Base-by-base conservation (phyloP, 2,888 invertebrate genomes). In the Limnephilus lunatus region DNA sequence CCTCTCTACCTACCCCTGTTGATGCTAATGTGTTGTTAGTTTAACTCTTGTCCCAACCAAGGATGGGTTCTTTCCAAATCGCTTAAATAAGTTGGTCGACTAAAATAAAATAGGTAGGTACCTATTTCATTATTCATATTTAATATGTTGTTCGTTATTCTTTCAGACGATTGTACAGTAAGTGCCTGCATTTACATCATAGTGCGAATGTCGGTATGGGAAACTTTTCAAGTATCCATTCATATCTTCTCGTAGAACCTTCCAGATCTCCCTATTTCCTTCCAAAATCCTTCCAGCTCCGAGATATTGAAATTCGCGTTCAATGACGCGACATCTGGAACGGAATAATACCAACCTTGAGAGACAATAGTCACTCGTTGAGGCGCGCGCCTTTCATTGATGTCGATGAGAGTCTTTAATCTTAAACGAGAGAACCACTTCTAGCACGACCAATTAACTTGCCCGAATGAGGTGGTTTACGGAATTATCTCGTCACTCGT, bases 241-340 rank as follows among this genome's bases (percentile, higher is more conserved):
- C 53, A 25, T 1, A 19, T 68, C 53, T 25, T 1, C 53, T n/a
- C n/a, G 2, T 25, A 25, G 5, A n/a, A 68, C 68, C 68, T 68
- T 68, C 68, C 68, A 68, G n/a, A 68, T 68, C 9, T 68, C 9
- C 68, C 68, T 25, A 25, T 9, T 25, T 68, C 68, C n/a, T n/a
- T 68, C 68, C 68, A 19, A 25, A 4, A 19, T 19, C 15, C 3
- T 19, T 68, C 53, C 53, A 68, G 53, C 7, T 39, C n/a, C 12
- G n/a, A 14, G 86, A 83, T 30, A 86, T 48, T 48, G 86, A 44
- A 86, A 86, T 86, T 44, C 30, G 15, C 44, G 15, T 32, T 86
- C 86, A 86, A 48, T 86, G 44, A 86, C 86, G 86, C 25, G 86
- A 86, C 86, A 86, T 86, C 86, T 86, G 44, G 39, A 86, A 44